Evolutionary conservation across 2,113 vertebrate species (phyloP).

Genomic region (Micromys minutus): DNA sequence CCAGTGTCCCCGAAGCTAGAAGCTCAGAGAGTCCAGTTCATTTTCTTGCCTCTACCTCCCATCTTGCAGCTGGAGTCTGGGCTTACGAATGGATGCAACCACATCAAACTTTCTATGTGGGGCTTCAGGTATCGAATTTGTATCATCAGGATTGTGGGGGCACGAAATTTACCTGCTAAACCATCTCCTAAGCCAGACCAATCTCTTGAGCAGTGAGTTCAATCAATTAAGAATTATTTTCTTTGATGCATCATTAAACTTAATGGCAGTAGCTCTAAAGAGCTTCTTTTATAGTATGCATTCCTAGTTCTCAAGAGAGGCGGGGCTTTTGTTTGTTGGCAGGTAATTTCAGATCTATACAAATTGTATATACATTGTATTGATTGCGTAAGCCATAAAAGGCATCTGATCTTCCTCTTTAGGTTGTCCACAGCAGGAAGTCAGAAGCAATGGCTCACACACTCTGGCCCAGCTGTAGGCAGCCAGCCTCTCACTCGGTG

Average conservation of each 20-base stretch:
- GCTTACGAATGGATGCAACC: neutral
- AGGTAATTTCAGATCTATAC: neutral
- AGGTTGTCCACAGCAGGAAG: neutral
- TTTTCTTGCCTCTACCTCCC: neutral
- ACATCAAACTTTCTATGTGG: neutral
- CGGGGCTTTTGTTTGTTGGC: neutral
- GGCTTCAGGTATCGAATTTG: no score
- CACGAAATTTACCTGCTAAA: neutral
- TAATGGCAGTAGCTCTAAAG: neutral
- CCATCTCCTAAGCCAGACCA: neutral
- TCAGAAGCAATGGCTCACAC: neutral
- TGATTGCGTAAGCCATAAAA: neutral
- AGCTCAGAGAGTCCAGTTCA: neutral
- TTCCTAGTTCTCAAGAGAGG: neutral
- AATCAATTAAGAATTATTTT: neutral
- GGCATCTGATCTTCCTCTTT: neutral
- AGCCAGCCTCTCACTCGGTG: fast-evolving
- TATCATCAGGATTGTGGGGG: neutral
- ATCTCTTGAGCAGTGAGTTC: neutral
- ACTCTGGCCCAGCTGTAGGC: no score
- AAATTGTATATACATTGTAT: neutral
- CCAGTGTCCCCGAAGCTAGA: neutral
- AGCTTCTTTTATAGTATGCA: neutral
- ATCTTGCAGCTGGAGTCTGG: neutral
- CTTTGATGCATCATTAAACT: neutral